These are phyloP conservation scores for Vesta saturnalis DNA, from an alignment of 2,888 invertebrate genomes.

Conservation along the genomic window DNA sequence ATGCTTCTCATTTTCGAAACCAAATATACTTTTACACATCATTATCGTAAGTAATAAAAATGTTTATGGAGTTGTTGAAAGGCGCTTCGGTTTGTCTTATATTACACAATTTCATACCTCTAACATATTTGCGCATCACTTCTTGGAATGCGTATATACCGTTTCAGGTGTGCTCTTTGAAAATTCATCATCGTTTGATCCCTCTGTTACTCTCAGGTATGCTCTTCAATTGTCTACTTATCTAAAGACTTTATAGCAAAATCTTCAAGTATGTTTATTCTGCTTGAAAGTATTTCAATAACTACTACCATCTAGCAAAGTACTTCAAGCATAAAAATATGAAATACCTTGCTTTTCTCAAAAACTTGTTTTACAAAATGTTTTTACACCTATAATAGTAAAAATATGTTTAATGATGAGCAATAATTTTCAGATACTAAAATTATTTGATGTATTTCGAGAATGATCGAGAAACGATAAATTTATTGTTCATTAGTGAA, in stretches of 20 bases:
- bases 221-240: neutral
- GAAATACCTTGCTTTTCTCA: neutral
- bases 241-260: too few species aligned
- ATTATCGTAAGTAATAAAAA: neutral
- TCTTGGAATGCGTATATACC: neutral
- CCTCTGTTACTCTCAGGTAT: neutral
- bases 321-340: too few species aligned
- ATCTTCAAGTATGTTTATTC: too few species aligned
- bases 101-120: neutral
- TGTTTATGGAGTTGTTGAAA: neutral
- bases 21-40: neutral
- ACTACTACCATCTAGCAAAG: too few species aligned
- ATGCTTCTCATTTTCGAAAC: neutral
- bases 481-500: neutral
- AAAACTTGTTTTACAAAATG: neutral
- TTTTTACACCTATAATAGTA: too few species aligned
- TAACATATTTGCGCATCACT: neutral
- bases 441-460: neutral
- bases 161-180: neutral
- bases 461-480: neutral
- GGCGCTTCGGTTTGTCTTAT: neutral
- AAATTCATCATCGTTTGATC: neutral
- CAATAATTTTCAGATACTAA: neutral
- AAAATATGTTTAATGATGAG: too few species aligned
- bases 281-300: too few species aligned